These are phyloP conservation scores for Hydrotaea cyrtoneurina DNA, from an alignment of 2,888 invertebrate species.

Conservation along the genomic window DNA sequence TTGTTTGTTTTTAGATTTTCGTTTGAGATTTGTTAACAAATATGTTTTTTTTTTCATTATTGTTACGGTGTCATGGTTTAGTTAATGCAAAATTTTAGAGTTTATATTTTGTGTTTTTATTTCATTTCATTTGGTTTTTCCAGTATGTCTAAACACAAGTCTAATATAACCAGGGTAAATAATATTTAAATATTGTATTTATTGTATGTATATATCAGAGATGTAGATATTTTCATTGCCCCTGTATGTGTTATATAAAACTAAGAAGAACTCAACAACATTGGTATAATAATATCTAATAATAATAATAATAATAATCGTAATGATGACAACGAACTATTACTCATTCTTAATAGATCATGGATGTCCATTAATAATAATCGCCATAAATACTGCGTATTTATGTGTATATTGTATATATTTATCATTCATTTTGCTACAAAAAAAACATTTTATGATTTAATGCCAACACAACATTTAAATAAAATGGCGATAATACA, in stretches of 20 bases:
- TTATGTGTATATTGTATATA: background rate
- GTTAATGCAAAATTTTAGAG: conserved; percentile 20
- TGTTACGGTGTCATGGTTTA: conserved; percentile 54
- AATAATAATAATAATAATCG: conserved; percentile 40
- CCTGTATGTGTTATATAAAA: conserved; percentile 24
- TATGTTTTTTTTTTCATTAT: conserved; percentile 44
- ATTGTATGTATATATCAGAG: conserved; percentile 52
- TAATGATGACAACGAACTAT: conserved; percentile 21
- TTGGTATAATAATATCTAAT: conserved; percentile 36
- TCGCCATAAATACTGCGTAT: background rate
- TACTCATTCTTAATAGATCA: background rate
- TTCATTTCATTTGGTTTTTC: background rate
- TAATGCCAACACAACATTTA: conserved; percentile 5
- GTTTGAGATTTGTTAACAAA: background rate
- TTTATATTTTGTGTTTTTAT: conserved; percentile 6
- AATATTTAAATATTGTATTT: conserved; percentile 52
- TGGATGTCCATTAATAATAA: background rate
- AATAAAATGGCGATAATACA: background rate
- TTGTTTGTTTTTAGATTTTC: no score
- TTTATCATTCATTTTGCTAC: conserved; percentile 1
- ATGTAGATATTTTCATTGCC: conserved; percentile 28
- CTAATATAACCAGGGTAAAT: conserved; percentile 13
- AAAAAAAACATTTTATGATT: conserved; percentile 27
- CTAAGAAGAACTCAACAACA: conserved; percentile 54
- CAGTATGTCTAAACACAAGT: conserved; percentile 17